Evolutionary conservation across 2,113 vertebrate species (phyloP).

Genomic region (Panthera uncia): DNA sequence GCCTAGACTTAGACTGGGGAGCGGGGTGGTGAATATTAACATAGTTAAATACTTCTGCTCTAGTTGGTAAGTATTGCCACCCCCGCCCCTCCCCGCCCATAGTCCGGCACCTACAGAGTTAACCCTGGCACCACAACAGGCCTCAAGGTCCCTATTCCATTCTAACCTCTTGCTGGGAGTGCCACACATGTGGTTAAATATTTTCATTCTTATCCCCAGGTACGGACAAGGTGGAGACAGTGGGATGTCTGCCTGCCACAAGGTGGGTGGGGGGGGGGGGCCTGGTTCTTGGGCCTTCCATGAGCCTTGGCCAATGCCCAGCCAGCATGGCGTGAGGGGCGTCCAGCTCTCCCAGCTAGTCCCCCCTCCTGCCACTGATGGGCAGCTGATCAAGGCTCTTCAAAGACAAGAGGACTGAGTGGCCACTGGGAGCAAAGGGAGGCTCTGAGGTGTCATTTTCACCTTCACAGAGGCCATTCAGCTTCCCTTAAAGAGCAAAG

Average conservation of each 20-base stretch:
- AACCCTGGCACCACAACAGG: neutral
- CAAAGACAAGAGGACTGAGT: neutral
- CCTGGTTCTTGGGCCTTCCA: neutral
- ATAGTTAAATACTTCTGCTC: neutral
- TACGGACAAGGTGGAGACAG: neutral
- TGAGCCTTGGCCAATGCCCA: accelerated
- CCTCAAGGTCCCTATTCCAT: neutral
- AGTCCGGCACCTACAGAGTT: neutral
- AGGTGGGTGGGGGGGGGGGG: neutral
- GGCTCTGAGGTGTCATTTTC: neutral
- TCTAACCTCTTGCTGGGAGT: neutral
- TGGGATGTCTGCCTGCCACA: neutral
- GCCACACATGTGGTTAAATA: neutral
- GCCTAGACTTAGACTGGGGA: neutral
- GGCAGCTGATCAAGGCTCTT: neutral
- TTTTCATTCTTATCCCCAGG: neutral
- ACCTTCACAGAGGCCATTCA: neutral
- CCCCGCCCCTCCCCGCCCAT: neutral
- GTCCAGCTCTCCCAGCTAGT: neutral
- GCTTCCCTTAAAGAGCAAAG: constrained; percentile 69
- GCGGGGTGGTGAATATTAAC: neutral
- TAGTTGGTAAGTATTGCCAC: neutral
- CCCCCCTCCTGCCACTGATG: neutral
- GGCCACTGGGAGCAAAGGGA: neutral
- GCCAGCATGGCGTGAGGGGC: accelerated